Percentiles rank a stretch among this genome's conserved stretches.
These are phyloP conservation scores for Centropyge bicolor DNA, from an alignment of 2,797 vertebrate genomes.

Conservation along the genomic window DNA sequence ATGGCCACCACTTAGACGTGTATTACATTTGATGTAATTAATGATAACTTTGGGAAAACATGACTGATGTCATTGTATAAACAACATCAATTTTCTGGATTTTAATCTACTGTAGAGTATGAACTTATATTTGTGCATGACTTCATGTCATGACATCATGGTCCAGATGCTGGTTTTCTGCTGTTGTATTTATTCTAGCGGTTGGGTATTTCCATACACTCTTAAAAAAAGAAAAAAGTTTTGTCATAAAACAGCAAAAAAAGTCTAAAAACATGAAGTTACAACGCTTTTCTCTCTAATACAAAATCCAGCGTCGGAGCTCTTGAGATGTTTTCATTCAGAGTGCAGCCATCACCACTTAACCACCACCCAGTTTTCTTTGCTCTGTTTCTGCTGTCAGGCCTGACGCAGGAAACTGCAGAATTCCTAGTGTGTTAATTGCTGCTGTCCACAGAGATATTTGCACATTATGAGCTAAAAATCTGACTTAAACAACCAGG, in stretches of 20 bases:
- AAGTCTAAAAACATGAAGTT: slow-evolving; percentile 18
- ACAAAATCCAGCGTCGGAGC: slow-evolving; percentile 18
- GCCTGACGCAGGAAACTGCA: slow-evolving; percentile 22
- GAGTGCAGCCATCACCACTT: slow-evolving; percentile 25
- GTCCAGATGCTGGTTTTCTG: slow-evolving; percentile 4
- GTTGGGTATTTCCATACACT: neutral
- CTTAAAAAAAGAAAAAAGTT: neutral
- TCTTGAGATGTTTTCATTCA: slow-evolving; percentile 26
- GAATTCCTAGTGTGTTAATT: slow-evolving; percentile 26
- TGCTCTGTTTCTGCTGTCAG: slow-evolving; percentile 32
- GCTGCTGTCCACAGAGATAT: slow-evolving; percentile 31
- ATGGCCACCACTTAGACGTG: neutral
- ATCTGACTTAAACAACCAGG: slow-evolving; percentile 6
- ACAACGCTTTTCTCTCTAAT: slow-evolving; percentile 4
- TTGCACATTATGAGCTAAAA: neutral
- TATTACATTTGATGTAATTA: slow-evolving; percentile 19
- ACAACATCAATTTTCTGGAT: neutral
- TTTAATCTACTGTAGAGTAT: slow-evolving; percentile 12
- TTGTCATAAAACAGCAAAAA: neutral
- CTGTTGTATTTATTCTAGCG: slow-evolving; percentile 1
- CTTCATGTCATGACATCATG: slow-evolving; percentile 33
- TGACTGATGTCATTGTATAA: neutral
- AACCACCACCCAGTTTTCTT: slow-evolving; percentile 23
- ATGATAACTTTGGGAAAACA: slow-evolving; percentile 14
- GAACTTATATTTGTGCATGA: slow-evolving; percentile 16